Base-by-base conservation (phyloP, 2,113 vertebrate genomes). In the Nothoprocta pentlandii region DNA sequence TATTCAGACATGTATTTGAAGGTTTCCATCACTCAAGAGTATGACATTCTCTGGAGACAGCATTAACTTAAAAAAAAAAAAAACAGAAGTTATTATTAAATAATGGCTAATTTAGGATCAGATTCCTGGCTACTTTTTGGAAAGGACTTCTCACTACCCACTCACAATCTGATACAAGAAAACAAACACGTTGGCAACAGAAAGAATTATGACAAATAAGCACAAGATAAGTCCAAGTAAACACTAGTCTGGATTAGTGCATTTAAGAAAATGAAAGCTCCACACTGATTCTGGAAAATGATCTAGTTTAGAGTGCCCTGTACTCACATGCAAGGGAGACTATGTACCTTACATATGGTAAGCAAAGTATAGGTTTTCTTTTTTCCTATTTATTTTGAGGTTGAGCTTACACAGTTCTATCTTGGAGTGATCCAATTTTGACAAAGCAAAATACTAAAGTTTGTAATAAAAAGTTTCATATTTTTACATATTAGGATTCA, bases 361-460 rank as follows among this genome's bases (percentile, higher is more conserved):
- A 8, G 23, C 0, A 2, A 22, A 1, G n/a, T 2, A 91, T 0
- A 53, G 28, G 61, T 4, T 6, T 41, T 87, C 54, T 41, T 1
- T 10, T 44, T 73, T 47, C 17, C 51, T 30, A 49, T 56, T 0
- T 4, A 8, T 26, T 46, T 26, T 46, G 26, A 53, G 51, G 25
- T 25, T 25, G 25, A 26, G 53, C 44, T 42, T 6, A 63, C 80
- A 36, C 3, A 34, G 23, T 6, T 79, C n/a, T 49, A 16, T 10
- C 56, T 70, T 39, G 28, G 25, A 92, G 16, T 23, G 8, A 14
- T 11, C 12, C 20, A 39, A 11, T 59, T 90, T 77, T 49, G 85
- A 71, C 19, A 22, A 67, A 61, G 28, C 2, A 64, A 70, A 85
- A 82, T 32, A 36, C 41, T 59, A 71, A 41, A 41, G 39, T 59